Conservation (phyloP, 2,888 invertebrate genomes). For the Labia minor region DNA sequence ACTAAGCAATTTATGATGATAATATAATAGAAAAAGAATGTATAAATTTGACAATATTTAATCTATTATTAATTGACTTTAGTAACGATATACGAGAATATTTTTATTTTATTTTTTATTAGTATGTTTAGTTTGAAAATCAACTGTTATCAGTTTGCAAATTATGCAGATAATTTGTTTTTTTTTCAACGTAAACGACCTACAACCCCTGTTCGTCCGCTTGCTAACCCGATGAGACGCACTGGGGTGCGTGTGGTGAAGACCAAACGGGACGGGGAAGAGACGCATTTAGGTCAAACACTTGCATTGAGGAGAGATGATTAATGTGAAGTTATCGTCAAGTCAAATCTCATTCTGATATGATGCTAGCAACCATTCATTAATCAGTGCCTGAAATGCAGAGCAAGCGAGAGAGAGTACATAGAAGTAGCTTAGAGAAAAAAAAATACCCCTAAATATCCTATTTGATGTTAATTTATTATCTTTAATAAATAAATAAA, state of each 20-base stretch:
- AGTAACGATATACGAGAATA: background rate
- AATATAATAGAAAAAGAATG: background rate
- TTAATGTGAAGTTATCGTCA: conserved; percentile 13
- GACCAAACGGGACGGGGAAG: background rate
- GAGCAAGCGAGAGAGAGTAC: background rate
- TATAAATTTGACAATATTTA: background rate
- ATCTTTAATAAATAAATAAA: no score
- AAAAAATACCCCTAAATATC: no score
- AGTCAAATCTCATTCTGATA: conserved; percentile 8
- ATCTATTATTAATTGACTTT: background rate
- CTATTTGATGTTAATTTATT: no score
- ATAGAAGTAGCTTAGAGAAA: no score
- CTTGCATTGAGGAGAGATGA: conserved; percentile 13
- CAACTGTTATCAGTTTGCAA: background rate
- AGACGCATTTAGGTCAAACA: background rate
- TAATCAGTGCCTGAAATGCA: background rate
- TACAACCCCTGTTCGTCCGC: no score
- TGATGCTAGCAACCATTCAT: conserved; percentile 13
- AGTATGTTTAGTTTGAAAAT: background rate
- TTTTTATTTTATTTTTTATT: background rate
- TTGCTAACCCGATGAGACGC: no score
- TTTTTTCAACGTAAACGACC: background rate
- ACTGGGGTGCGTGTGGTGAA: no score
- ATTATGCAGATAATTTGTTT: conserved; percentile 8
- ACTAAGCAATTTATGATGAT: background rate